Percentiles rank a stretch among this genome's conserved stretches.
Conservation (phyloP, 2,113 vertebrate genomes). For the Ophiodon elongatus region DNA sequence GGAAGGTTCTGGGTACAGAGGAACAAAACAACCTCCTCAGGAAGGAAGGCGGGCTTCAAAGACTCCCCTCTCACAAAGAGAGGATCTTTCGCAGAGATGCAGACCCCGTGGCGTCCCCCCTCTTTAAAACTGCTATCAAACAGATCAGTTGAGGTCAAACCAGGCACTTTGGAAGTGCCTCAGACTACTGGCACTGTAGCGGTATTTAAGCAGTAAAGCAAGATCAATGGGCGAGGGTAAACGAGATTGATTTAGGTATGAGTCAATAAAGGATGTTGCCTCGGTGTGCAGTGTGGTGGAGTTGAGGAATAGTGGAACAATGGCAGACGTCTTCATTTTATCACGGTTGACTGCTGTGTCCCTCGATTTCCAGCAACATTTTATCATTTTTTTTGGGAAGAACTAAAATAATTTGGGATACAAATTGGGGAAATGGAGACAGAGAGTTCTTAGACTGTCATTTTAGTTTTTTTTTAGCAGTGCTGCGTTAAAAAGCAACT, state of each 20-base stretch:
- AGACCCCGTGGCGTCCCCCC: constrained; percentile 58
- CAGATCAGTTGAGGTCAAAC: constrained; percentile 50
- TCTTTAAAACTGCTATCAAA: constrained; percentile 71
- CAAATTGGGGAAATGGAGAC: neutral
- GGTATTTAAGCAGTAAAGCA: constrained; percentile 60
- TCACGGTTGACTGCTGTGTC: neutral
- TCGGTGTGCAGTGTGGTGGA: constrained; percentile 21
- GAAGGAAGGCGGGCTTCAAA: constrained; percentile 74
- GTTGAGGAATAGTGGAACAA: constrained; percentile 26
- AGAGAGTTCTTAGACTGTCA: neutral
- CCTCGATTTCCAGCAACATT: neutral
- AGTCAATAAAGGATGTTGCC: constrained; percentile 54
- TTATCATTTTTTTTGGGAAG: neutral
- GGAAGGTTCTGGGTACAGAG: constrained; percentile 67
- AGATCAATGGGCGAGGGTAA: constrained; percentile 59
- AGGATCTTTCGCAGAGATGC: constrained; percentile 57
- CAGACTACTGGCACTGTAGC: constrained; percentile 55
- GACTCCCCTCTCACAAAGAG: constrained; percentile 61
- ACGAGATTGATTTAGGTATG: constrained; percentile 56
- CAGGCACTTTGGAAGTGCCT: constrained; percentile 49
- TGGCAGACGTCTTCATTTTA: constrained; percentile 18
- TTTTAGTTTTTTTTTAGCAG: neutral
- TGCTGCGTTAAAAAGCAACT: neutral
- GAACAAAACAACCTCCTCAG: constrained; percentile 70
- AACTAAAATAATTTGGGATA: neutral